Evolutionary conservation across 2,797 vertebrate genomes (phyloP).

Genomic region (Corythornis leucogaster): DNA sequence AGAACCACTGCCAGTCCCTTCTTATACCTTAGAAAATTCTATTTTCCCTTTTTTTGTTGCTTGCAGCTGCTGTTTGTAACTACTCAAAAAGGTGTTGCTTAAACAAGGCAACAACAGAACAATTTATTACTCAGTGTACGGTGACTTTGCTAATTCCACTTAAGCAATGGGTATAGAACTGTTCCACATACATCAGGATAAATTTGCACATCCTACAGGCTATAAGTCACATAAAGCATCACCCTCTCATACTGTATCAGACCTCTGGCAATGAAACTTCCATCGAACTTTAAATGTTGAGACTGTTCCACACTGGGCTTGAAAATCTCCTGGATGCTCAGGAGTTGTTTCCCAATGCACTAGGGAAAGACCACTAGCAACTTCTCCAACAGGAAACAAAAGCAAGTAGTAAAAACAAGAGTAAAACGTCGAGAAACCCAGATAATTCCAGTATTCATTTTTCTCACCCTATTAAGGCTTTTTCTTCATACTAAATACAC

Average conservation of each 20-base stretch:
- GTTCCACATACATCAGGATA: not conserved
- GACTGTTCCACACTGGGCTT: not conserved
- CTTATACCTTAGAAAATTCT: not conserved
- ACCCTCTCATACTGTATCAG: accelerated
- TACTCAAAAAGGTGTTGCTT: not conserved
- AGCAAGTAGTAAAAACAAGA: not conserved
- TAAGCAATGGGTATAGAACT: not conserved
- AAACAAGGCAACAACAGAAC: not conserved
- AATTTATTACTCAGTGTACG: not conserved
- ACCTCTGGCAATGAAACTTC: not conserved
- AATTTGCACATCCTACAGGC: not conserved
- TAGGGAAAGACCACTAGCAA: not conserved
- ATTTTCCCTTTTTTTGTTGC: not conserved
- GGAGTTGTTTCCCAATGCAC: not conserved
- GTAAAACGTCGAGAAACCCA: not conserved
- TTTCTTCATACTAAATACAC: not conserved
- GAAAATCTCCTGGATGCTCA: not conserved
- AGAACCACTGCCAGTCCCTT: not conserved
- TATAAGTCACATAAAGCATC: not conserved
- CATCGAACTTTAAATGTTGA: not conserved
- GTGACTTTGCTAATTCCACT: not conserved
- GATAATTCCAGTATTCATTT: not conserved
- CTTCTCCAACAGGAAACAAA: not conserved
- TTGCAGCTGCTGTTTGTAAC: not conserved
- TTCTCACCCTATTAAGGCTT: not conserved